A percentile compares a stretch with the other conserved stretches of the same genome.
Conservation (phyloP, 2,888 invertebrate genomes). For the Plutella xylostella region DNA sequence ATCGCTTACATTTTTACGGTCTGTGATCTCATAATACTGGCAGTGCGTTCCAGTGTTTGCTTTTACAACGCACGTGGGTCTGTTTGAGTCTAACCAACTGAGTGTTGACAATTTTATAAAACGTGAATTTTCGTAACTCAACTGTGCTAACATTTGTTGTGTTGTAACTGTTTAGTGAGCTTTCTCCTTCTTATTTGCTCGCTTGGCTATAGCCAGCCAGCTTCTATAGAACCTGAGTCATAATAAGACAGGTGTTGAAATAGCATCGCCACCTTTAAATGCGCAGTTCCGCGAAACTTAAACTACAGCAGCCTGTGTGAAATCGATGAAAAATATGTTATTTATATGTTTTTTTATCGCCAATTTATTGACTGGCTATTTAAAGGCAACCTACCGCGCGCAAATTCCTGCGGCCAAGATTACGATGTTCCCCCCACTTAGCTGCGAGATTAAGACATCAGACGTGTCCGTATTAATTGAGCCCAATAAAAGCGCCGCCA, state of each 20-base stretch:
- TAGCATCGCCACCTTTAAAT: too few relatives aligned
- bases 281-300: too few relatives aligned
- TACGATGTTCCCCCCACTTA: constrained; percentile 6
- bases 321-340: neutral
- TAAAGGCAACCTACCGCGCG: constrained; percentile 5
- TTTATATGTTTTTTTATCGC: neutral
- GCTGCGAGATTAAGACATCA: constrained; percentile 13
- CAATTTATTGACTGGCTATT: constrained; percentile 9
- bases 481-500: constrained; percentile 8
- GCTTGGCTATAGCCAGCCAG: too few relatives aligned
- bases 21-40: constrained; percentile 21
- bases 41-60: constrained; percentile 1
- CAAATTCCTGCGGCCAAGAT: constrained; percentile 10
- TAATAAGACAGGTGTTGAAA: too few relatives aligned
- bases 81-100: constrained; percentile 4
- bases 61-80: neutral
- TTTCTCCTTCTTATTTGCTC: constrained; percentile 21
- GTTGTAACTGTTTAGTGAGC: constrained; percentile 17
- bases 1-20: constrained; percentile 26
- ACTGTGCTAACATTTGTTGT: constrained; percentile 27
- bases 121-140: constrained; percentile 24
- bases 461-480: constrained; percentile 8
- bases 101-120: constrained; percentile 24
- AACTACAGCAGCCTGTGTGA: neutral
- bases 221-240: too few relatives aligned